Conservation (phyloP, 2,113 vertebrate species). For the Eulemur rufifrons region DNA sequence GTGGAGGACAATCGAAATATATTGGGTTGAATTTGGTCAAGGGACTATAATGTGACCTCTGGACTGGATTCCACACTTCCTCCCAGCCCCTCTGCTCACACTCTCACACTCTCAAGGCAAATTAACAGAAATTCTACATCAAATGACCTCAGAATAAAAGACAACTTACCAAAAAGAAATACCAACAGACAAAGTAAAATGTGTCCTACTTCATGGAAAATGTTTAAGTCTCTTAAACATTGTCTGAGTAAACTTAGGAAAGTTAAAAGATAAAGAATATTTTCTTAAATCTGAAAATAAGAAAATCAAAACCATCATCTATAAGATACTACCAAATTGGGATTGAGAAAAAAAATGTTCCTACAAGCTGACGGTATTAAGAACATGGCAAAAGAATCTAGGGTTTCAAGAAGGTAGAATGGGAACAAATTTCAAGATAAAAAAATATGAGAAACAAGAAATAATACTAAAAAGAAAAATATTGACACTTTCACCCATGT, state of each 20-base stretch:
- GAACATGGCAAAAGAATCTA: not conserved
- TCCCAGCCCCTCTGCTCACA: not conserved
- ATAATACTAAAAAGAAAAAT: not conserved
- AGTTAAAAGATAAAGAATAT: not conserved
- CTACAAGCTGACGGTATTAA: not conserved
- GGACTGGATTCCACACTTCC: not conserved
- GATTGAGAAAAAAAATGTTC: not conserved
- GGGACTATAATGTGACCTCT: not conserved
- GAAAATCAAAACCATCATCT: not conserved
- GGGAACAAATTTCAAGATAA: not conserved
- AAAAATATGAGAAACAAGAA: not conserved
- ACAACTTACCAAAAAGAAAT: not conserved
- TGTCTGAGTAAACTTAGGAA: not conserved
- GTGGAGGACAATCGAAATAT: not conserved
- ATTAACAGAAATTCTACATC: not conserved
- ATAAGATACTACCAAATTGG: not conserved
- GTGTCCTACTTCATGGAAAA: not conserved
- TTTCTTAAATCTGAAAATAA: conserved; percentile 5
- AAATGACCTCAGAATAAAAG: not conserved
- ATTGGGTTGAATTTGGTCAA: too few relatives aligned
- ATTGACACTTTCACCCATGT: not conserved
- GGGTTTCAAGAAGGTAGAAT: not conserved
- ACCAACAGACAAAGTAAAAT: not conserved
- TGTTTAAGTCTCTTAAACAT: not conserved
- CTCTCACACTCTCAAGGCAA: not conserved